phyloP scores from a whole-genome alignment of 2,113 vertebrate species.

The Murina feae region DNA sequence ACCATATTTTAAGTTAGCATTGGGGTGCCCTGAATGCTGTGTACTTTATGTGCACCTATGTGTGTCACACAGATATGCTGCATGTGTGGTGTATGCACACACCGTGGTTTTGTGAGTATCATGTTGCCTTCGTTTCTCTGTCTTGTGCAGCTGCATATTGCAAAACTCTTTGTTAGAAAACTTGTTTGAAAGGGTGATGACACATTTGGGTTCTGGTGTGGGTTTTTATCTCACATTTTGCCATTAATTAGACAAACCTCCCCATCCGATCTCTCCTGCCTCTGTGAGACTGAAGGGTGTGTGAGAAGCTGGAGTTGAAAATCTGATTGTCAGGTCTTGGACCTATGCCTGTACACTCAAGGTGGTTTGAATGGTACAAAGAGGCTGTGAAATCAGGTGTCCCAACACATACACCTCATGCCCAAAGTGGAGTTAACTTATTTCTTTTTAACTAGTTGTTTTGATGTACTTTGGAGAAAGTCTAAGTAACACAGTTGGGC shows the following conservation, averaged over 20 bases:
- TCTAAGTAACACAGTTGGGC: constrained; percentile 59
- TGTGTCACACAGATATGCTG: accelerated
- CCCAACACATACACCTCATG: not conserved
- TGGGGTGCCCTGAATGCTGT: not conserved
- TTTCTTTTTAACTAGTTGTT: constrained; percentile 31
- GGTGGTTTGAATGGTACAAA: constrained; percentile 25
- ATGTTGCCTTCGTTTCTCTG: not conserved
- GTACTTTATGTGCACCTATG: accelerated
- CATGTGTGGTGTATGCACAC: too few relatives aligned
- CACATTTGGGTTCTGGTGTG: constrained; percentile 19
- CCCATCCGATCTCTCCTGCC: not conserved
- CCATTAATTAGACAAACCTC: constrained; percentile 57
- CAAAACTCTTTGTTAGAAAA: not conserved
- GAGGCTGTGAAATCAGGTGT: not conserved
- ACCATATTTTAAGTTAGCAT: not conserved
- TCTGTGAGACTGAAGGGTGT: not conserved
- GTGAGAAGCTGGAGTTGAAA: not conserved
- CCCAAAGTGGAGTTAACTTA: not conserved
- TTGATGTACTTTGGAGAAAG: constrained; percentile 18
- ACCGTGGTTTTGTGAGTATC: not conserved
- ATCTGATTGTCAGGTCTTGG: not conserved
- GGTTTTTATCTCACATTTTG: constrained; percentile 37
- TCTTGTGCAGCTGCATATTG: not conserved
- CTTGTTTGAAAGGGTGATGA: constrained; percentile 40
- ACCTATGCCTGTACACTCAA: not conserved